Evolutionary conservation across 2,113 vertebrate species (phyloP).

Genomic region (Sphyrna mokarran): DNA sequence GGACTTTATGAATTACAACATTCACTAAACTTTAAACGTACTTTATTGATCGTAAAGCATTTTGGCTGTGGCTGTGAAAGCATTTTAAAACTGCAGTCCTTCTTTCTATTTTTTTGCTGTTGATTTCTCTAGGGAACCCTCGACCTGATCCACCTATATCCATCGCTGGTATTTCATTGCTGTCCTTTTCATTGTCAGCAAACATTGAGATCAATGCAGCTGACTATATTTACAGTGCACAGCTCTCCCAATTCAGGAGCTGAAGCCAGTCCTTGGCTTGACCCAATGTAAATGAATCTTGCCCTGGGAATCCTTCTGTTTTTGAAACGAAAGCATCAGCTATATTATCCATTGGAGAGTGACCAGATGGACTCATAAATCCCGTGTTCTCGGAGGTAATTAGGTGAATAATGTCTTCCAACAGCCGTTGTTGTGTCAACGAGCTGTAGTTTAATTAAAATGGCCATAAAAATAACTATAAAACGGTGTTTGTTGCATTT

Average conservation of each 20-base stretch:
- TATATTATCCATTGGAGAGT: background rate
- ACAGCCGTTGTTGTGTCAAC: background rate
- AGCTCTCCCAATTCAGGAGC: background rate
- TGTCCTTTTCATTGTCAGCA: background rate
- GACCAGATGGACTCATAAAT: background rate
- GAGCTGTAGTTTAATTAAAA: constrained; percentile 27
- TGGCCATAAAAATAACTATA: background rate
- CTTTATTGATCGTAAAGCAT: background rate
- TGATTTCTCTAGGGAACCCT: background rate
- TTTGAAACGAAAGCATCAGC: background rate
- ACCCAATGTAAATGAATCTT: background rate
- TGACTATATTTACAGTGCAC: background rate
- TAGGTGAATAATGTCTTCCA: background rate
- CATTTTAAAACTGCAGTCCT: background rate
- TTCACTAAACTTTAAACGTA: background rate
- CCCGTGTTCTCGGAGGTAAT: background rate
- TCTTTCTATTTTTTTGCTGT: background rate
- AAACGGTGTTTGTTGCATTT: background rate
- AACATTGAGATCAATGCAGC: background rate
- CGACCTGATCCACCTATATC: background rate
- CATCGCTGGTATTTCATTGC: background rate
- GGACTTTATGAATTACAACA: background rate
- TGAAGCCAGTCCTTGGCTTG: background rate
- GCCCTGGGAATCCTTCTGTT: background rate
- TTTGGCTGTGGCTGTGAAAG: background rate